Conservation (phyloP, 2,113 vertebrate species). For the Rhodinocichla rosea region DNA sequence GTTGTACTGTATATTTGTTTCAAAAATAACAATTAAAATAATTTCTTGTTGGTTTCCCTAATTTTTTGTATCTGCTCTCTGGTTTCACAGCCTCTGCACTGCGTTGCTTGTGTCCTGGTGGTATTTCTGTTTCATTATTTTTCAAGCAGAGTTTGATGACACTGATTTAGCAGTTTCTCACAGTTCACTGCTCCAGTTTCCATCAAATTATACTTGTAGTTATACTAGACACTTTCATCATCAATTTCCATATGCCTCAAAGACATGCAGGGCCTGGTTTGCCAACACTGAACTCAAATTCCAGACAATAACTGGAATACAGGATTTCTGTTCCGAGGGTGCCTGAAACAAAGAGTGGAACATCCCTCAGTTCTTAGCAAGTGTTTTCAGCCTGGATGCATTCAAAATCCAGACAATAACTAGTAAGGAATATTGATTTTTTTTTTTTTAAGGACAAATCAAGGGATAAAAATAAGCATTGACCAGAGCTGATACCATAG, state of each 20-base stretch:
- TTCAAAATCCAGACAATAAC: background rate
- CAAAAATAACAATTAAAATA: constrained; percentile 58
- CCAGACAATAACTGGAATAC: constrained; percentile 38
- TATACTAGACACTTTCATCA: constrained; percentile 69
- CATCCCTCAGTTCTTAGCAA: background rate
- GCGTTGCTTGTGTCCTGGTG: constrained; percentile 19
- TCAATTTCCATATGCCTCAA: constrained; percentile 76
- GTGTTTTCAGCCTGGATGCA: background rate
- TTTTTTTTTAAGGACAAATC: background rate
- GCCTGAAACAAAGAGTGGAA: constrained; percentile 19
- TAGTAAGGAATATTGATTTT: background rate
- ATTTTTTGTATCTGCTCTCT: constrained; percentile 34
- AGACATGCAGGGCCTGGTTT: constrained; percentile 61
- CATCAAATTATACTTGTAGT: constrained; percentile 75
- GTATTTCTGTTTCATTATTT: constrained; percentile 73
- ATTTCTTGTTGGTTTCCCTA: background rate
- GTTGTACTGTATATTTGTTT: constrained; percentile 27
- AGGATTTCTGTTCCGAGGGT: background rate
- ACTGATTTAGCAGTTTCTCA: constrained; percentile 74
- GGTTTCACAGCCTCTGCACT: constrained; percentile 43
- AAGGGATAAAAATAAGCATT: constrained; percentile 5
- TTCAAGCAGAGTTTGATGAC: constrained; percentile 69
- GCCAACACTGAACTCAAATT: constrained; percentile 54
- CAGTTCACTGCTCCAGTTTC: constrained; percentile 76
- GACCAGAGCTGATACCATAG: background rate